Evolutionary conservation across 2,797 vertebrate genomes (phyloP).

Genomic region (Oreonectes daqikongensis): DNA sequence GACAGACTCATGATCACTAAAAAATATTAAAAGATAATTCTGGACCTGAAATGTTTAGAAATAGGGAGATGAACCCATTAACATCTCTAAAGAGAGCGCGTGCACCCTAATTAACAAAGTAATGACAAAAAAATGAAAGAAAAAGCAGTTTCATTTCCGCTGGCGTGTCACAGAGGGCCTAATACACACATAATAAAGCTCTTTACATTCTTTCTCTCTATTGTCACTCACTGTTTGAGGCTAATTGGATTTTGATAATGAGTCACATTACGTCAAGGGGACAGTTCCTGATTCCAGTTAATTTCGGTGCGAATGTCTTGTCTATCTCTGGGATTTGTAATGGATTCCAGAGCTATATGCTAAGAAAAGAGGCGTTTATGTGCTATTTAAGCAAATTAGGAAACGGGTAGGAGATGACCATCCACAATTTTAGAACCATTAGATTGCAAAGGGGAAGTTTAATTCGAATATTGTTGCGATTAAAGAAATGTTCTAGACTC

Average conservation of each 20-base stretch:
- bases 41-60: constrained; percentile 46
- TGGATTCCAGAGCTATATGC: constrained; percentile 30
- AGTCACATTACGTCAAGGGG: constrained; percentile 55
- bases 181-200: constrained; percentile 64
- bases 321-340: constrained; percentile 46
- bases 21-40: constrained; percentile 52
- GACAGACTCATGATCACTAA: constrained; percentile 45
- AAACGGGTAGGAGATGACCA: constrained; percentile 21
- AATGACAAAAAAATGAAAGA: constrained; percentile 55
- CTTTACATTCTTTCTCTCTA: constrained; percentile 52
- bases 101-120: constrained; percentile 66
- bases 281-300: constrained; percentile 55
- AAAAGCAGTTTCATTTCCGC: constrained; percentile 65
- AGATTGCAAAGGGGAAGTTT: background rate
- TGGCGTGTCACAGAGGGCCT: constrained; percentile 59
- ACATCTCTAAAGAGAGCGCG: constrained; percentile 60
- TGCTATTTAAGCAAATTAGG: constrained; percentile 26
- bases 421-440: background rate
- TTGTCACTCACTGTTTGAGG: constrained; percentile 63
- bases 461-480: background rate
- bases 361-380: constrained; percentile 27
- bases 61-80: constrained; percentile 59
- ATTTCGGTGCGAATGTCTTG: constrained; percentile 44
- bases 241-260: constrained; percentile 71
- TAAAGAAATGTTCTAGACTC: background rate